Conservation (phyloP, 2,113 vertebrate genomes). For the Galeopterus variegatus region DNA sequence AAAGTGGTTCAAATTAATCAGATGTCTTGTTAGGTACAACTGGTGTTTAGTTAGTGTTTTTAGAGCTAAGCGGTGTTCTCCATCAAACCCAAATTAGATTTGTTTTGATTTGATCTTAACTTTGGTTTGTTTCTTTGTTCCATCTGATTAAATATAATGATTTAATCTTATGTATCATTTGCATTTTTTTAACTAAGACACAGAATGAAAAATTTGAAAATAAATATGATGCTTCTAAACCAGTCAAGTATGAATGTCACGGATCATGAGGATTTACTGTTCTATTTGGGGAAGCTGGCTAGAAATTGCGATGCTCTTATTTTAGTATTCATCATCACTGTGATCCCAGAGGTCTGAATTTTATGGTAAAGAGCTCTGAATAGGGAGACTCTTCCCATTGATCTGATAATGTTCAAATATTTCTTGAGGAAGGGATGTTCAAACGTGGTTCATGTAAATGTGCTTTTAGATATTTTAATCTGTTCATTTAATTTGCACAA, state of each 20-base stretch:
- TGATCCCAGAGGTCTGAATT: neutral
- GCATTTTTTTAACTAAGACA: neutral
- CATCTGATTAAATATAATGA: neutral
- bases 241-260: neutral
- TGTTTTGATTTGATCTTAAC: slow-evolving; percentile 13
- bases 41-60: neutral
- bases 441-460: neutral
- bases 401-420: neutral
- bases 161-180: slow-evolving; percentile 46
- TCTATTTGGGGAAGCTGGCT: neutral
- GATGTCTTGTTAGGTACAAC: neutral
- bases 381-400: neutral
- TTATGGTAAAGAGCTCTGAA: neutral
- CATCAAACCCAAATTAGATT: neutral
- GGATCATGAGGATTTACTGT: neutral
- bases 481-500: neutral
- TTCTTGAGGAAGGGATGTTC: neutral
- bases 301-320: neutral
- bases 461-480: neutral
- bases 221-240: slow-evolving; percentile 18
- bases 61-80: neutral
- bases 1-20: slow-evolving; percentile 11
- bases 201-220: slow-evolving; percentile 39
- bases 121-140: slow-evolving; percentile 23
- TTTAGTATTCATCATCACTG: neutral